These are phyloP conservation scores for Conomelus anceps DNA, from an alignment of 2,888 invertebrate species.

Conservation along the genomic window DNA sequence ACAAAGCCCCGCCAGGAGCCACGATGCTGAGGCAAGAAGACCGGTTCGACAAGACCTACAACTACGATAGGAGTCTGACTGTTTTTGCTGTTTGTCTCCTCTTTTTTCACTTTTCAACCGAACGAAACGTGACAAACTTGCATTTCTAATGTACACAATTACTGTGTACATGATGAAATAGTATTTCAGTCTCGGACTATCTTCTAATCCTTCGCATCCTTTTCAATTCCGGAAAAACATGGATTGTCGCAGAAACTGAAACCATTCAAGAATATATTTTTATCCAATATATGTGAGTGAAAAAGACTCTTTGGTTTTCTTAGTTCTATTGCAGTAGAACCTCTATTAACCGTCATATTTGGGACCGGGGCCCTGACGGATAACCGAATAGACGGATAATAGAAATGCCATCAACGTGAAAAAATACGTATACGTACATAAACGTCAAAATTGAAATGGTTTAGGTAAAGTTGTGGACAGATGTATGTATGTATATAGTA, in stretches of 20 bases:
- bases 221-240: background rate
- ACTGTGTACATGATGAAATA: background rate
- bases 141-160: background rate
- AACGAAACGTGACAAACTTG: background rate
- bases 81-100: background rate
- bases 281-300: background rate
- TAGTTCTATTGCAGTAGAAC: too few relatives aligned
- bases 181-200: background rate
- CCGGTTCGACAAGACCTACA: background rate
- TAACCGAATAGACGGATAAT: too few relatives aligned
- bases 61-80: background rate
- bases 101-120: background rate
- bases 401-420: too few relatives aligned
- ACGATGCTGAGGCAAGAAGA: too few relatives aligned
- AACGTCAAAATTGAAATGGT: too few relatives aligned
- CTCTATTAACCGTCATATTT: too few relatives aligned
- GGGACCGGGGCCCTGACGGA: too few relatives aligned
- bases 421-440: too few relatives aligned
- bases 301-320: too few relatives aligned
- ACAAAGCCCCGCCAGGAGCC: background rate
- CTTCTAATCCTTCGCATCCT: background rate
- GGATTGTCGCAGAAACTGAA: background rate
- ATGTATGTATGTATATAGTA: too few relatives aligned
- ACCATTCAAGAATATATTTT: background rate
- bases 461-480: too few relatives aligned